Evolutionary conservation across 2,888 invertebrate genomes (phyloP).

Genomic region (Orthonychiurus folsomi): DNA sequence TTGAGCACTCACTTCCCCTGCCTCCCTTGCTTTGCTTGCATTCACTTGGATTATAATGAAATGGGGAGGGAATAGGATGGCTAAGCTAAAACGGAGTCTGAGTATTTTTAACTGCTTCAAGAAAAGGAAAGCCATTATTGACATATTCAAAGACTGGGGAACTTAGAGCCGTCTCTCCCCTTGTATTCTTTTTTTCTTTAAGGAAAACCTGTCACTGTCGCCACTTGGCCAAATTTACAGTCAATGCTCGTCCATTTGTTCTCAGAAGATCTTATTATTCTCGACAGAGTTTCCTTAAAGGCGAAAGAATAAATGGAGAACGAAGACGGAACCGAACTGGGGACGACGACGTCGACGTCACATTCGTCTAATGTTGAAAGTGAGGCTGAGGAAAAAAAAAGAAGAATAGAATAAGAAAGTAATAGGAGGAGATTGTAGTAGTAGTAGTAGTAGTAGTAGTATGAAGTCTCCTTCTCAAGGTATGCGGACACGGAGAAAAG

Average conservation of each 20-base stretch:
- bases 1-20: too few species aligned
- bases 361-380: too few species aligned
- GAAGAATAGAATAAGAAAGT: constrained; percentile 11
- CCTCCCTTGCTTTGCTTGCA: background rate
- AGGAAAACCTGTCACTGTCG: constrained; percentile 9
- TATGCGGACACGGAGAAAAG: too few species aligned
- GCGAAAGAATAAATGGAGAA: too few species aligned
- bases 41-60: background rate
- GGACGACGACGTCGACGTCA: too few species aligned
- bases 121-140: constrained; percentile 11
- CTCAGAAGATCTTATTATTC: constrained; percentile 28
- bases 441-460: background rate
- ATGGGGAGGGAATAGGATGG: background rate
- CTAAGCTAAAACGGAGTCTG: too few species aligned
- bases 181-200: constrained; percentile 3
- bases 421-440: background rate
- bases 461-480: background rate
- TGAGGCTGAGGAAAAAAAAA: constrained; percentile 2
- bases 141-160: constrained; percentile 10
- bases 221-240: constrained; percentile 27
- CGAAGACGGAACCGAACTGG: background rate
- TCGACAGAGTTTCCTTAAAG: constrained; percentile 20
- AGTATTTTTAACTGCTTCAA: background rate
- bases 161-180: background rate
- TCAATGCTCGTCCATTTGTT: constrained; percentile 30